Conservation (phyloP, 1,140 invertebrate species). For the Drosophila nannoptera region DNA sequence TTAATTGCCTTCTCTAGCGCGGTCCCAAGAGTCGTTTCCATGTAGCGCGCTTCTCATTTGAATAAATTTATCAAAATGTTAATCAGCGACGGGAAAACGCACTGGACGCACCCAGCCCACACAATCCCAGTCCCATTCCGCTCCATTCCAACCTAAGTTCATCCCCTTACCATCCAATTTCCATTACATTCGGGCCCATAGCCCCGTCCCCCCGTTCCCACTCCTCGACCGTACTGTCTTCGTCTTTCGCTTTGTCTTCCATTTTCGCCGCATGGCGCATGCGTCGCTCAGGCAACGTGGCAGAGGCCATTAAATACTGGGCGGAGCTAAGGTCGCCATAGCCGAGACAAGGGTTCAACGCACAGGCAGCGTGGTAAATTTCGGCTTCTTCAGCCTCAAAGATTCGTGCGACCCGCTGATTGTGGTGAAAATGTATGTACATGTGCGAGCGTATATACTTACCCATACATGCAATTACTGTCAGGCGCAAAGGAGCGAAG, state of each 20-base stretch:
- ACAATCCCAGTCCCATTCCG: neutral
- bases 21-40: constrained; percentile 53
- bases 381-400: constrained; percentile 2
- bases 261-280: constrained; percentile 57
- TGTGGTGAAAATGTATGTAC: constrained; percentile 21
- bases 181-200: neutral
- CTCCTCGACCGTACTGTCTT: constrained; percentile 12
- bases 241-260: constrained; percentile 49
- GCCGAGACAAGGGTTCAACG: constrained; percentile 42
- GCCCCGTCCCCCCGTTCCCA: neutral
- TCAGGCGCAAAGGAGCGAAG: too few relatives aligned
- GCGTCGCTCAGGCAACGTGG: constrained; percentile 46
- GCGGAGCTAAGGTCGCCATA: constrained; percentile 64
- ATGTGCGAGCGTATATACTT: neutral
- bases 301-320: constrained; percentile 74
- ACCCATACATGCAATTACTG: neutral
- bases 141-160: constrained; percentile 5
- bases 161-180: neutral
- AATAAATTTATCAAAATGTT: constrained; percentile 70
- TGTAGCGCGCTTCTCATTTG: constrained; percentile 66
- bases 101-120: constrained; percentile 17
- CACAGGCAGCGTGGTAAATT: constrained; percentile 59
- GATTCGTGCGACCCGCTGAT: constrained; percentile 29
- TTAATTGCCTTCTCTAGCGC: constrained; percentile 65
- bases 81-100: constrained; percentile 66